Evolutionary conservation across 2,113 vertebrate genomes (phyloP), one percentile per base, ranked within the genome.

Genomic region (Sinosuthora webbiana): DNA sequence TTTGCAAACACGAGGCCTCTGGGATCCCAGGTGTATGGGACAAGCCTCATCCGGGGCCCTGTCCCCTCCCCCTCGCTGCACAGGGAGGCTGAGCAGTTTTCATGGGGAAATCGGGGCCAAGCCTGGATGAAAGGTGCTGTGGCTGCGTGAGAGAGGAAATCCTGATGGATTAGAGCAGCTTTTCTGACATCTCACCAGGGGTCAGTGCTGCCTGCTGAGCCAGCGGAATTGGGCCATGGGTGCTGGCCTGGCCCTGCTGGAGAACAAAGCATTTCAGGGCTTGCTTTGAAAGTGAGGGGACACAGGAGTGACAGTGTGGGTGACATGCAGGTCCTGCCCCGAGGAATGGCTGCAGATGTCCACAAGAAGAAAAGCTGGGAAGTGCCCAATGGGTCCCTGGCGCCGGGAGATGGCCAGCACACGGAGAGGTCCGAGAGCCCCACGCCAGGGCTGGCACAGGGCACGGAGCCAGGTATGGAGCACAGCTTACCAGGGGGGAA

Each of bases 361-460:
- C 98, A 98, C 63, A 98, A 97, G 96, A 97, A 97, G 89, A 96
- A 97, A 75, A 93, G 97, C 45, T 98, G 98, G 93, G 98, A 99
- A 83, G 88, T 94, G 56, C 91, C 96, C 33, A 98, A 98, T 39
- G 98, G 97, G 23, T 96, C 94, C 6, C 93, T 99, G 95, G 97
- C 96, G 0, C 98, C 98, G 0, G 95, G 97, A 53, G 98, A 99
- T 70, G 98, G 92, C 74, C 98, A 98, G 62, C 98, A 97, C 27
- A 7, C 60, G 1, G 98, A 99, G 37, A 97, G 99, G 82, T 98
- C 98, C 0, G 99, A 99, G 67, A 99, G 99, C 95, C 99, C 99
- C 67, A 99, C 98, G 0, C 99, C 99, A 0, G 99, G 99, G 41
- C 97, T 99, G 97, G 98, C 98, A 10, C 99, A 99, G 92, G 99